Evolutionary conservation across 2,113 vertebrate species (phyloP).

Genomic region (Lophura nycthemera): DNA sequence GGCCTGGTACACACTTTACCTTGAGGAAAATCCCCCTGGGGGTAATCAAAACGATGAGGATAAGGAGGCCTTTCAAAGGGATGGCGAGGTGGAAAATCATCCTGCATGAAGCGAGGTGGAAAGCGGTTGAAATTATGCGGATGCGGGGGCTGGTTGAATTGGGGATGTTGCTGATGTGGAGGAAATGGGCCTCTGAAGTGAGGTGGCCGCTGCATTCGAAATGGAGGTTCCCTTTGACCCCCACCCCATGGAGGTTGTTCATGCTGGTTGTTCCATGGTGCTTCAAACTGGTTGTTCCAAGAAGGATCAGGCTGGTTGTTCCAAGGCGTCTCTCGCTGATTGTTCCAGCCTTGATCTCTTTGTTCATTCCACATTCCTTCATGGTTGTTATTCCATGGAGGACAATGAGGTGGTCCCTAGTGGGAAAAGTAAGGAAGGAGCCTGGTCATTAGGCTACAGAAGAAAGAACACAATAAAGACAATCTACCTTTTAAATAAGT

Average conservation of each 20-base stretch:
- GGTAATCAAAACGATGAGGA: constrained; percentile 94
- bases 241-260: constrained; percentile 95
- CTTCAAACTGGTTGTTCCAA: constrained; percentile 88
- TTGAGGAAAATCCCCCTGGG: constrained; percentile 92
- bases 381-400: constrained; percentile 94
- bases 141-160: constrained; percentile 95
- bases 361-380: constrained; percentile 97
- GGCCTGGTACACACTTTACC: constrained; percentile 75
- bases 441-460: constrained; percentile 70
- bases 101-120: constrained; percentile 96
- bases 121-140: constrained; percentile 96
- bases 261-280: constrained; percentile 88
- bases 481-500: neutral
- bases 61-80: constrained; percentile 94
- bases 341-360: constrained; percentile 92
- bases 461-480: neutral
- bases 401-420: constrained; percentile 93
- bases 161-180: constrained; percentile 95
- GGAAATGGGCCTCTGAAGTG: constrained; percentile 96
- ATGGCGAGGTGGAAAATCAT: constrained; percentile 95
- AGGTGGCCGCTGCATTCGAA: constrained; percentile 95
- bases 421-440: constrained; percentile 84
- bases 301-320: constrained; percentile 86
- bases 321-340: constrained; percentile 87
- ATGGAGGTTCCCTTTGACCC: constrained; percentile 92